Evolutionary conservation across 2,888 invertebrate genomes (phyloP), one percentile per base, ranked within the genome.

Genomic region (Tetanocera ferruginea): DNA sequence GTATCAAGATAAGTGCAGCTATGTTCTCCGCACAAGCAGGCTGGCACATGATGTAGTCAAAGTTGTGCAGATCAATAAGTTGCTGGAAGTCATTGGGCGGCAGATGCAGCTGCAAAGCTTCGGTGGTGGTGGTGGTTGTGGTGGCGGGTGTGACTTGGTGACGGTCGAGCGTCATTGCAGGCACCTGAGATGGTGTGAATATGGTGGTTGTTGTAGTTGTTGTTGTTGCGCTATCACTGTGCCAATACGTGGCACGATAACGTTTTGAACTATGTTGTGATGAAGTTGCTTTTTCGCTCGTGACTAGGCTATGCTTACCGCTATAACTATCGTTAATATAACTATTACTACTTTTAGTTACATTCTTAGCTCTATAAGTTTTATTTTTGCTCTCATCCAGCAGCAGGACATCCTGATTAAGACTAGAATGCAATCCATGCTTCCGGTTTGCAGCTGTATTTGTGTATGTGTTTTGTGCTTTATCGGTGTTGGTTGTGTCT

Each of bases 11-110:
- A n/a, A 95, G 89, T 11, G 94, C 88, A 75, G 81, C 80, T 25
- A 94, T 88, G 11, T 93, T 89, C 4, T 81, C 19, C 8, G 80
- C 80, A 83, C 93, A 93, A 0, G 91, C 90, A 34, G 91, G 89
- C 76, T 93, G 92, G 81, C 93, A 91, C 60, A 93, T 91, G 71
- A 90, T 89, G 85, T 94, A 95, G 17, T 90, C 88, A 85, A 95
- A 95, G 83, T 92, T 90, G 71, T 90, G 90, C 60, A 94, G 87
- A 86, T 93, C 91, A 55, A 93, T 92, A 73, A 93, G 87, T 25
- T 71, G 80, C 62, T 76, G 75, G 60, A 79, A 80, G 79, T 83
- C 82, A 74, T 80, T 49, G 37, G 77, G 76, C 73, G 80, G 82
- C 80, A 82, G 79, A 70, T 23, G 70, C 64, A 28, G 80, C 75